Conservation (phyloP, 2,113 vertebrate genomes). For the Mystacornis crossleyi region DNA sequence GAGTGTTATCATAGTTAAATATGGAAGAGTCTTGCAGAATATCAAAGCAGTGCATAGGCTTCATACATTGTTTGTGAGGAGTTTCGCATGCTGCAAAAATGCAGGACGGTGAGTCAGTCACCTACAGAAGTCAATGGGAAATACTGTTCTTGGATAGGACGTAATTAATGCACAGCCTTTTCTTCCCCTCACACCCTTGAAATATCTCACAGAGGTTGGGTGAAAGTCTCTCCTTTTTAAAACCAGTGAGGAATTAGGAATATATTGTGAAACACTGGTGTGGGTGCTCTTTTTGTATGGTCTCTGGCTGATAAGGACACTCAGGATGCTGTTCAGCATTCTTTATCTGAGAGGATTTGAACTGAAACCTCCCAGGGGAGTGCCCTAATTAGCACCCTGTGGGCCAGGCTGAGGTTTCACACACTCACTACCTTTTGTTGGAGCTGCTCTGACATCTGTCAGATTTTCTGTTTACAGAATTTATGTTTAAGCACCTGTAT, state of each 20-base stretch:
- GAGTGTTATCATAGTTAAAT: background rate
- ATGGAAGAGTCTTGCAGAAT: background rate
- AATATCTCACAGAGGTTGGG: background rate
- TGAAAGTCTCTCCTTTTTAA: background rate
- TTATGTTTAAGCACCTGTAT: background rate
- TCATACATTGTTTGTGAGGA: background rate
- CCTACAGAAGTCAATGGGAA: background rate
- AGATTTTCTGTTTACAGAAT: background rate
- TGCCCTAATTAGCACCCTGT: background rate
- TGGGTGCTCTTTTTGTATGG: background rate
- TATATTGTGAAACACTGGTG: background rate
- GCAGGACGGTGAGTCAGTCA: background rate
- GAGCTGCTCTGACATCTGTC: background rate
- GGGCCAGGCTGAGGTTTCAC: background rate
- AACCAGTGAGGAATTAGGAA: background rate
- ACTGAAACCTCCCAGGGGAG: background rate
- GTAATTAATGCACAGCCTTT: background rate
- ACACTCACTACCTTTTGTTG: background rate
- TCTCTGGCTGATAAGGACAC: background rate
- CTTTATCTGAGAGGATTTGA: conserved; percentile 2
- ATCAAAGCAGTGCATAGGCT: background rate
- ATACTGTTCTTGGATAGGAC: background rate
- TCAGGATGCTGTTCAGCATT: background rate
- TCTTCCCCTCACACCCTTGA: background rate
- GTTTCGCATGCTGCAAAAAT: background rate